Base-by-base conservation (phyloP, 35 echinoderm and acorn worm genomes). In the Heliocidaris erythrogramma region DNA sequence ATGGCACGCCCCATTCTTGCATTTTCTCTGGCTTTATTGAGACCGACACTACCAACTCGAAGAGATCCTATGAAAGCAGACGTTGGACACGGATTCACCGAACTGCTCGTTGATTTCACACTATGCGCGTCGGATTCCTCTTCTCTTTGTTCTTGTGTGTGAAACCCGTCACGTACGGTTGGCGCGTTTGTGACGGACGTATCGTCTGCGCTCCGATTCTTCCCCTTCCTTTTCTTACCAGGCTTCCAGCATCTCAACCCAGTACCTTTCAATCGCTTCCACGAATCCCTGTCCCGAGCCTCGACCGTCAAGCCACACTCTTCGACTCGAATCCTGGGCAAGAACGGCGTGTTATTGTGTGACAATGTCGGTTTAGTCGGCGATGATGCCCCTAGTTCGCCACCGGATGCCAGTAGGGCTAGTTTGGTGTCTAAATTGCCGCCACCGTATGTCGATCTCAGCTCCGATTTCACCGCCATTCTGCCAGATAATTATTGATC, bases 281-380 rank as follows among this genome's bases (percentile, higher is more conserved):
- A 85, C 31, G 85, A 50, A 31, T 90, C 86, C n/a, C 86, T 32
- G n/a, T 95, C 86, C 17, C 86, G 59, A 8, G 86, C 47, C 31
- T 96, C 86, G 32, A 96, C 95, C 7, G 95, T 96, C 32, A 96
- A 86, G n/a, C 95, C 95, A 85, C 95, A 96, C 48, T 94, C 95
- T 65, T 96, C 95, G 9, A 96, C 93, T 31, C 95, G 93, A 88
- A 96, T 96, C 32, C 88, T 94, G 48, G 95, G 95, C 49, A 96
- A 94, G 48, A 84, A 56, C 5, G 85, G 85, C 14, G 87, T 86
- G 29, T 86, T 94, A 35, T 49, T 86, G 30, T 48, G 27, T 30
- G 94, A 31, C 31, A 48, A 87, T 11, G 10, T 49, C 48, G 31
- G 13, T 13, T 30, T 48, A 49, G 91, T 56, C 48, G 50, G 9